Base-by-base conservation (phyloP, 2,797 vertebrate species). In the Thalassophryne amazonica region DNA sequence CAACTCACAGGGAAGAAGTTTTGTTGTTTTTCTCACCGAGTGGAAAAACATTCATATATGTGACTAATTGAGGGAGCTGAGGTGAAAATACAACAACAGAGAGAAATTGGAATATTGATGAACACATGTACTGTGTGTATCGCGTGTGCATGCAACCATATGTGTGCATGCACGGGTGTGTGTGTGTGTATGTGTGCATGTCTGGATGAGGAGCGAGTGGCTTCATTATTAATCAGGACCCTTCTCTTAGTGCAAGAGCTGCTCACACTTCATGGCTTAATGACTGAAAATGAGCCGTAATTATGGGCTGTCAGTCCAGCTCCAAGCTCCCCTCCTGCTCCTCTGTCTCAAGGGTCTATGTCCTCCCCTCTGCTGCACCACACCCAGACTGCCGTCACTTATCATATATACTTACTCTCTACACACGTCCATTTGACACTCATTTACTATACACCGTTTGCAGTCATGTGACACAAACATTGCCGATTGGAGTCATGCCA, bases 251-350 rank as follows among this genome's bases (percentile, higher is more conserved):
- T 77, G 72, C 75, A 78, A 80, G 74, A 76, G 79, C 68, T 63
- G 75, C 73, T 85, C 76, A 72, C 81, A 80, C 87, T 85, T 80
- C 75, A 76, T 69, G 66, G 74, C 82, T 86, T 87, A 90, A 89
- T 90, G 86, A 87, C 83, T 83, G 84, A 89, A 89, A 90, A 88
- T 89, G 86, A 88, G 85, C 46, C 49, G 35, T 89, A 89, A 90
- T 90, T 89, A 89, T 81, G 81, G 84, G 76, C 85, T 88, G 88
- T 88, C 86, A 89, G 85, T 87, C 80, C 76, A 69, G 69, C 67
- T 76, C 57, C 60, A 76, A 64, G 70, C 78, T 71, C 75, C 85
- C 83, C 73, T 76, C 78, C 66, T 73, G 74, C 78, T 83, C 70
- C 49, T 50, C 68, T 72, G 76, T 83, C 79, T 82, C 80, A 55